A percentile compares a stretch with the other conserved stretches of the same genome.
Evolutionary conservation across 1,140 invertebrate genomes (phyloP).

Genomic region (Penaeus vannamei): DNA sequence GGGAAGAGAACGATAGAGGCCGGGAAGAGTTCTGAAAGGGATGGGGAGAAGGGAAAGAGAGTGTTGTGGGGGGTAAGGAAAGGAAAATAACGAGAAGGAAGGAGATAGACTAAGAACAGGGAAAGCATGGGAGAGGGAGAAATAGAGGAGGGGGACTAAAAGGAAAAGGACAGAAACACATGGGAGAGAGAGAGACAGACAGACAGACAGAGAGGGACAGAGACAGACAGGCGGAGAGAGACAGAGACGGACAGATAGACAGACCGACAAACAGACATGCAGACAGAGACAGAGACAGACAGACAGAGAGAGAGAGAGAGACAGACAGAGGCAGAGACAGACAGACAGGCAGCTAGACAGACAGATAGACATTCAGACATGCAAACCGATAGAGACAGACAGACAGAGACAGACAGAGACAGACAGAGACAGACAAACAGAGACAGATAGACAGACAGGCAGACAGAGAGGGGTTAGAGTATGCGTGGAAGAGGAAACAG

Average conservation of each 20-base stretch:
- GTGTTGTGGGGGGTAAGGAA: neutral
- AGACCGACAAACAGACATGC: too few relatives aligned
- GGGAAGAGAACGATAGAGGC: too few relatives aligned
- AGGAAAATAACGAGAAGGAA: neutral
- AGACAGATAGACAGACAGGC: constrained; percentile 37
- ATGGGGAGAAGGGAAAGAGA: neutral
- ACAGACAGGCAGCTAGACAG: constrained; percentile 32
- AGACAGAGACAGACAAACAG: constrained; percentile 30
- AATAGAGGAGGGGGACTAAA: too few relatives aligned
- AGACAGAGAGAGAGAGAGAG: neutral
- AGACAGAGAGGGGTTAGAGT: neutral
- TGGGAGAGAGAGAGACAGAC: too few relatives aligned
- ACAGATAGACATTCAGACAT: constrained; percentile 32
- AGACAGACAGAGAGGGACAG: too few relatives aligned
- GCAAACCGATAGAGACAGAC: neutral
- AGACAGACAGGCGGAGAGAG: neutral
- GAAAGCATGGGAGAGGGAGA: too few relatives aligned
- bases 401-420: neutral
- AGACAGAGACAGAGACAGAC: neutral
- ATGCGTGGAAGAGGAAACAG: neutral
- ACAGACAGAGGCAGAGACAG: neutral
- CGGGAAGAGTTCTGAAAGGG: neutral
- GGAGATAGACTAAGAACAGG: neutral
- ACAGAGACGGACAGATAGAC: too few relatives aligned
- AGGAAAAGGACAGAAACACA: too few relatives aligned